Evolutionary conservation across 2,888 invertebrate genomes (phyloP).

Genomic region (Callosobruchus maculatus): DNA sequence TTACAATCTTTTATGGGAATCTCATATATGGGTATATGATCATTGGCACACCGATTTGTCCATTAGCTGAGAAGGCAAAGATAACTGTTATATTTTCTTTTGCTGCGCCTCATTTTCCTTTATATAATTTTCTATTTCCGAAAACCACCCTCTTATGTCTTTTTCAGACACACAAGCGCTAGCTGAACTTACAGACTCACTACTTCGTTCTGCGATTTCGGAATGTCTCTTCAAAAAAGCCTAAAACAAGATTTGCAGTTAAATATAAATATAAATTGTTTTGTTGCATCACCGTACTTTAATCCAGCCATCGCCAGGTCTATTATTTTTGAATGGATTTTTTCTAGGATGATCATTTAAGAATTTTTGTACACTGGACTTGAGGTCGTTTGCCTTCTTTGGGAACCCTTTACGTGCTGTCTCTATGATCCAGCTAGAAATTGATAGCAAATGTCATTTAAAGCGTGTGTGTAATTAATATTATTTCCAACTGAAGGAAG

Average conservation of each 20-base stretch:
- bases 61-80: constrained; percentile 30
- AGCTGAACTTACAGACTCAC: constrained; percentile 28
- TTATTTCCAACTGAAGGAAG: no score
- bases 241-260: not conserved
- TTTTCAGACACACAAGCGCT: constrained; percentile 29
- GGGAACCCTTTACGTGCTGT: constrained; percentile 12
- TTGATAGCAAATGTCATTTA: no score
- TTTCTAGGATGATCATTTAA: constrained; percentile 8
- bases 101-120: constrained; percentile 21
- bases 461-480: no score
- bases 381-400: constrained; percentile 15
- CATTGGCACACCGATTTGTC: constrained; percentile 17
- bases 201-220: not conserved
- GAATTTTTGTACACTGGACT: constrained; percentile 16
- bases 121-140: constrained; percentile 29
- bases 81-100: constrained; percentile 30
- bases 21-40: constrained; percentile 24
- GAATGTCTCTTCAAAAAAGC: not conserved
- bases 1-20: constrained; percentile 24
- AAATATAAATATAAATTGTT: not conserved
- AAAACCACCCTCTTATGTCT: constrained; percentile 32
- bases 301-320: constrained; percentile 21
- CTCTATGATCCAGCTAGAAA: constrained; percentile 12
- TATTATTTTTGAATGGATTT: constrained; percentile 1
- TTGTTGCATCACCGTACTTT: constrained; percentile 6